A percentile compares a stretch with the other conserved stretches of the same genome.
These are phyloP conservation scores for Dinothrombium tinctorium DNA, from an alignment of 1,140 invertebrate genomes.

Conservation along the genomic window DNA sequence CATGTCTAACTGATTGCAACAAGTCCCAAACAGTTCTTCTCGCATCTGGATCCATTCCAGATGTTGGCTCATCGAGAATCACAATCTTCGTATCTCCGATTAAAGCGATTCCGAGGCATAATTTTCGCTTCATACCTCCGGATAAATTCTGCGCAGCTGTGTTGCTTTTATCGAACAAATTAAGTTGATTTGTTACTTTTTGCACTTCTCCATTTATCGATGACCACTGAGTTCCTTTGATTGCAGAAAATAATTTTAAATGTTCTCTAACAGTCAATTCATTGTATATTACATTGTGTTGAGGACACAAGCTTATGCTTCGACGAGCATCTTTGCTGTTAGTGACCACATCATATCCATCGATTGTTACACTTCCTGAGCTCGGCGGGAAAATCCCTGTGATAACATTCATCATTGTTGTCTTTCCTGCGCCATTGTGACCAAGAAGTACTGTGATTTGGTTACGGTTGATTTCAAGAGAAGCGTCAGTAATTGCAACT, in stretches of 20 bases:
- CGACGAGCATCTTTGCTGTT: constrained; percentile 31
- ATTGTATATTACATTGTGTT: constrained; percentile 28
- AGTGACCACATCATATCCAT: constrained; percentile 35
- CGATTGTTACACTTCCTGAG: constrained; percentile 36
- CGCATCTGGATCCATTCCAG: constrained; percentile 30
- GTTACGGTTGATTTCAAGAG: constrained; percentile 45
- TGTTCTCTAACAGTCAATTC: constrained; percentile 21
- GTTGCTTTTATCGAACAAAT: constrained; percentile 30
- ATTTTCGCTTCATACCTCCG: constrained; percentile 61
- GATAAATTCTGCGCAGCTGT: constrained; percentile 46
- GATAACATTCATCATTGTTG: constrained; percentile 53
- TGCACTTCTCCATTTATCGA: constrained; percentile 21
- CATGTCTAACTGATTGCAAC: constrained; percentile 15
- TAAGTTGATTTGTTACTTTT: constrained; percentile 20
- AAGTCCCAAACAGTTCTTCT: constrained; percentile 35
- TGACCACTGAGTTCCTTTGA: constrained; percentile 37
- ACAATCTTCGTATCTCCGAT: constrained; percentile 29
- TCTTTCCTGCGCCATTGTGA: constrained; percentile 44
- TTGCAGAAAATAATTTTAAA: constrained; percentile 12
- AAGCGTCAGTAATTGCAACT: constrained; percentile 40
- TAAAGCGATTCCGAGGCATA: constrained; percentile 65
- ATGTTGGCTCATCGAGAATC: constrained; percentile 18
- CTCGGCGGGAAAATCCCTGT: constrained; percentile 42
- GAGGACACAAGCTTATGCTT: constrained; percentile 65
- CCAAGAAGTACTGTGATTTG: constrained; percentile 56